These are phyloP conservation scores for Enteromius trimaculatus DNA, from an alignment of 2,797 vertebrate genomes.

Conservation along the genomic window DNA sequence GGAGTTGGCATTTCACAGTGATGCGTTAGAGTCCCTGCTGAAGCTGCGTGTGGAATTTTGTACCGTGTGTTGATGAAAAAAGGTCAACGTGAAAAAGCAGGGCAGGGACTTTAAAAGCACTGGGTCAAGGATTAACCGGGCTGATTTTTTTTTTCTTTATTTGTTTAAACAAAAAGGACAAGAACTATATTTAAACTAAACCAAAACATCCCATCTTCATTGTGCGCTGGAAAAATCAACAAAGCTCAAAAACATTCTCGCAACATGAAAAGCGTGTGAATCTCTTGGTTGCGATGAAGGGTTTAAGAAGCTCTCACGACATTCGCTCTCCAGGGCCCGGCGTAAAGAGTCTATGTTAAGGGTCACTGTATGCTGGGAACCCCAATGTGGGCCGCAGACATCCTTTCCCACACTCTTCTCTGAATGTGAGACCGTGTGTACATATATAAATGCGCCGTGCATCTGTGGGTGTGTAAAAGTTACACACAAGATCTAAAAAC, in stretches of 20 bases:
- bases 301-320: conserved; percentile 45
- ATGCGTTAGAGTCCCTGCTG: not conserved
- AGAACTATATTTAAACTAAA: conserved; percentile 5
- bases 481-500: conserved; percentile 41
- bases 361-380: conserved; percentile 34
- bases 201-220: not conserved
- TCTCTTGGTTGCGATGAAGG: conserved; percentile 26
- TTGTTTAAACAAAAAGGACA: not conserved
- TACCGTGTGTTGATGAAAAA: not conserved
- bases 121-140: not conserved
- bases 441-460: not conserved
- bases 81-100: not conserved
- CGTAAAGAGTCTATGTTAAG: conserved; percentile 10
- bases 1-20: conserved; percentile 52
- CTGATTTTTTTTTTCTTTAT: not conserved
- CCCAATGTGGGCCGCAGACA: conserved; percentile 26
- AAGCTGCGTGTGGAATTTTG: conserved; percentile 5
- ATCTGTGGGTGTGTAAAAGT: conserved; percentile 38
- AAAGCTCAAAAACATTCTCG: conserved; percentile 21
- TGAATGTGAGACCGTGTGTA: conserved; percentile 26
- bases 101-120: not conserved
- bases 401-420: conserved; percentile 56
- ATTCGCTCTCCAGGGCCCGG: conserved; percentile 35
- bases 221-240: not conserved
- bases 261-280: conserved; percentile 31